Percentiles rank a stretch among this genome's conserved stretches.
These are phyloP conservation scores for Channa maculata DNA, from an alignment of 2,113 vertebrate species.

Conservation along the genomic window DNA sequence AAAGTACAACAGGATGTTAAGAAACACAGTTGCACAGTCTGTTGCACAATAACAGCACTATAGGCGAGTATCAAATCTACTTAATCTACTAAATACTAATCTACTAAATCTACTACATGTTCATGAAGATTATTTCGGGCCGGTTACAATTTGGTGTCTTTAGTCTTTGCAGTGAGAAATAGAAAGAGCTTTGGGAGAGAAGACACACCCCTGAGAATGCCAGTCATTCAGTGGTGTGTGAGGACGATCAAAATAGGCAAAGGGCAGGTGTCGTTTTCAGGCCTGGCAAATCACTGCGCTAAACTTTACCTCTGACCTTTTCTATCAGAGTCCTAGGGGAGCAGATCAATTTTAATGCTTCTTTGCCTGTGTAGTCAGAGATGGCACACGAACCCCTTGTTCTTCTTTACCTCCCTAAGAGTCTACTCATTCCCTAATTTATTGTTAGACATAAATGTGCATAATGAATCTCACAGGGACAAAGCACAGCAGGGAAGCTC, in stretches of 20 bases:
- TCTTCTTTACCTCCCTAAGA: conserved; percentile 13
- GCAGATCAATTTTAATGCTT: conserved; percentile 37
- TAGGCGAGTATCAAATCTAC: background rate
- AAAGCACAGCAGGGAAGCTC: conserved; percentile 1
- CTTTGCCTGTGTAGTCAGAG: conserved; percentile 10
- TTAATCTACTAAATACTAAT: background rate
- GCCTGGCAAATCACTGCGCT: conserved; percentile 47
- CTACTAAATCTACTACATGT: background rate
- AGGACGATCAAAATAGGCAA: conserved; percentile 80
- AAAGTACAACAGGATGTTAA: conserved; percentile 20
- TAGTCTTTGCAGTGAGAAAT: background rate
- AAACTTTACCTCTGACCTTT: conserved; percentile 82
- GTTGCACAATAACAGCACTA: background rate
- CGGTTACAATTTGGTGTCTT: background rate
- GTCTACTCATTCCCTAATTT: conserved; percentile 32
- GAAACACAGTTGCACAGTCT: background rate
- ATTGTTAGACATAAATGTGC: conserved; percentile 33
- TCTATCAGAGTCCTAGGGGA: conserved; percentile 40
- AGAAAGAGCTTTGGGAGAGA: conserved; percentile 1
- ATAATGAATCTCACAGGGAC: conserved; percentile 17
- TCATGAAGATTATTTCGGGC: conserved; percentile 8
- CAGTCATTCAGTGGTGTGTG: conserved; percentile 64
- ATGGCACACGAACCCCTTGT: conserved; percentile 3
- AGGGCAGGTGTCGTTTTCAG: conserved; percentile 83
- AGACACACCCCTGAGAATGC: conserved; percentile 58